A percentile compares a stretch with the other conserved stretches of the same genome.
These are phyloP conservation scores for Cyclargus thomasi DNA, from an alignment of 1,140 invertebrate genomes.

Conservation along the genomic window DNA sequence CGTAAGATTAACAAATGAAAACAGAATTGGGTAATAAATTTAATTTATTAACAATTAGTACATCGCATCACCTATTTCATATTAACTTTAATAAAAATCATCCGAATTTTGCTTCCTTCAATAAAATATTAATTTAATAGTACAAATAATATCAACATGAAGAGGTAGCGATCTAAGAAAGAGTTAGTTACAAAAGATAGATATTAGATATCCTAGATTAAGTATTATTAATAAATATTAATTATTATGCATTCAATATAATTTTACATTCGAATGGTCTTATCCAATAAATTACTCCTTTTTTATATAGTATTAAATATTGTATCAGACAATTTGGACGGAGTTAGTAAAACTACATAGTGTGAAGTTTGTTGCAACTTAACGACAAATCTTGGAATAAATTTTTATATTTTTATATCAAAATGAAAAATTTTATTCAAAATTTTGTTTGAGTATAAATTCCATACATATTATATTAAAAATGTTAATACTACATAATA, in stretches of 20 bases:
- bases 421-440: too few relatives aligned
- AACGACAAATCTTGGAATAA: too few relatives aligned
- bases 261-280: conserved; percentile 3
- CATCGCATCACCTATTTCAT: conserved; percentile 13
- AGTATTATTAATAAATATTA: conserved; percentile 70
- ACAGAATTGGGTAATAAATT: conserved; percentile 48
- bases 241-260: conserved; percentile 47
- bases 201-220: conserved; percentile 45
- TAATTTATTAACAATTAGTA: conserved; percentile 75
- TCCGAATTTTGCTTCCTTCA: background rate
- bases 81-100: conserved; percentile 11
- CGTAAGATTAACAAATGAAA: conserved; percentile 29
- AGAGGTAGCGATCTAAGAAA: conserved; percentile 50
- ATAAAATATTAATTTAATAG: background rate
- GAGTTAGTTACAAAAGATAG: conserved; percentile 62
- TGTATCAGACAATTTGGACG: conserved; percentile 1
- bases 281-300: conserved; percentile 1
- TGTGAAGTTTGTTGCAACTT: too few relatives aligned
- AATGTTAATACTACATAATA: background rate
- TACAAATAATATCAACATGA: background rate
- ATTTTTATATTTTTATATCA: too few relatives aligned
- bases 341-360: background rate
- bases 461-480: background rate
- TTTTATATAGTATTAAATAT: background rate
- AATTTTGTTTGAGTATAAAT: too few relatives aligned